phyloP scores from a whole-genome alignment of 2,888 invertebrate species.

The Caenorhabditis panamensis region DNA sequence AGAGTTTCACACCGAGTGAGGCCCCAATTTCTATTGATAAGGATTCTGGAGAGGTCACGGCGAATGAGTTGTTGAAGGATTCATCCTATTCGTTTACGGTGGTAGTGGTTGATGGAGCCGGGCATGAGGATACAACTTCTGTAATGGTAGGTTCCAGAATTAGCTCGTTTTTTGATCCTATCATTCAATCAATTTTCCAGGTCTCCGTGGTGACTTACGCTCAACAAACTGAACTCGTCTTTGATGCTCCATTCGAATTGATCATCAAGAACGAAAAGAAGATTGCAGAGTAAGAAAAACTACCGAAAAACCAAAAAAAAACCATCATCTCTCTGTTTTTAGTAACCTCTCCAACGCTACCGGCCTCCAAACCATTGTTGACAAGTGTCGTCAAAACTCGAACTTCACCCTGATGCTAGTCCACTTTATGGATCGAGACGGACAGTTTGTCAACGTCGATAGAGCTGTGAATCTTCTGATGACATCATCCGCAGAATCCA shows the following conservation, averaged over 20 bases:
- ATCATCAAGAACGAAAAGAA: slow-evolving; percentile 68
- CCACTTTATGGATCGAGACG: slow-evolving; percentile 64
- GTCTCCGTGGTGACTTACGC: slow-evolving; percentile 68
- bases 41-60: slow-evolving; percentile 61
- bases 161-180: not conserved
- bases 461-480: slow-evolving; percentile 60
- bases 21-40: slow-evolving; percentile 61
- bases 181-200: slow-evolving; percentile 25
- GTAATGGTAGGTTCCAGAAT: slow-evolving; percentile 55
- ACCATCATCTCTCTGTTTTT: too few species aligned
- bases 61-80: slow-evolving; percentile 63
- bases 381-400: slow-evolving; percentile 68
- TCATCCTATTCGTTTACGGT: slow-evolving; percentile 65
- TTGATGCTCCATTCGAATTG: slow-evolving; percentile 70
- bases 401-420: slow-evolving; percentile 71
- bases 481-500: slow-evolving; percentile 47
- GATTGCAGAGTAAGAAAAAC: slow-evolving; percentile 61
- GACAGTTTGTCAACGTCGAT: slow-evolving; percentile 66
- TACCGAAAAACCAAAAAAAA: too few species aligned
- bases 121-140: slow-evolving; percentile 66
- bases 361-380: slow-evolving; percentile 63
- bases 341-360: slow-evolving; percentile 69
- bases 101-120: slow-evolving; percentile 61
- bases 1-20: slow-evolving; percentile 39
- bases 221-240: slow-evolving; percentile 68